Conservation (phyloP, 2,113 vertebrate species). For the Larimichthys crocea region DNA sequence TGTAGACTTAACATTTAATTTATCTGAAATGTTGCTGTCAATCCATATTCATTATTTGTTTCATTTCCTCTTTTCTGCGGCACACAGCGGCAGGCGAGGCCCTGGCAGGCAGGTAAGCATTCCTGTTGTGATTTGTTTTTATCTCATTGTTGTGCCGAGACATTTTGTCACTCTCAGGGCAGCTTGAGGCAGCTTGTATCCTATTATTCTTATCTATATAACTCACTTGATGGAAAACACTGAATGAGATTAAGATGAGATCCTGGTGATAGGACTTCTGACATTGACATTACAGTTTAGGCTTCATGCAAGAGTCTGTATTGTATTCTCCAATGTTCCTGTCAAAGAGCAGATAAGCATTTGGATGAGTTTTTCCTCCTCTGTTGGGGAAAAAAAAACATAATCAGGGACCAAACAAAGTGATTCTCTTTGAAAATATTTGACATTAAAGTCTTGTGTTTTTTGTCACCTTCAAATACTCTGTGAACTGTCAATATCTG, state of each 20-base stretch:
- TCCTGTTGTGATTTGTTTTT: constrained; percentile 47
- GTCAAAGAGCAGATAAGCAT: constrained; percentile 59
- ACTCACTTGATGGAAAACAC: constrained; percentile 68
- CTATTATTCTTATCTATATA: constrained; percentile 73
- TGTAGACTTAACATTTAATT: constrained; percentile 54
- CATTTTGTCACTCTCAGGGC: constrained; percentile 53
- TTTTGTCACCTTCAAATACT: constrained; percentile 37
- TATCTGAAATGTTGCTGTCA: constrained; percentile 52
- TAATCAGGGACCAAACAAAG: constrained; percentile 28
- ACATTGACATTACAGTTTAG: constrained; percentile 55
- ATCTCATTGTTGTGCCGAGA: constrained; percentile 50
- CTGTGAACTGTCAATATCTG: constrained; percentile 10
- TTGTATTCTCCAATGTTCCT: constrained; percentile 31
- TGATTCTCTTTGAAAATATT: constrained; percentile 18
- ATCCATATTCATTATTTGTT: constrained; percentile 67
- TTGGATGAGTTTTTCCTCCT: constrained; percentile 37
- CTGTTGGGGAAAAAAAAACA: constrained; percentile 16
- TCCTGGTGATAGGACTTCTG: constrained; percentile 43
- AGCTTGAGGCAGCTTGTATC: constrained; percentile 54
- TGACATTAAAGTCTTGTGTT: constrained; percentile 27
- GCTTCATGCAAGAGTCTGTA: constrained; percentile 34
- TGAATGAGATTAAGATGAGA: constrained; percentile 70
- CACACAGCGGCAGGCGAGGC: constrained; percentile 76
- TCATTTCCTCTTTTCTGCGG: constrained; percentile 46
- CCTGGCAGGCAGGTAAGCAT: constrained; percentile 77